These are phyloP conservation scores for Podarcis siculus DNA, from an alignment of 2,797 vertebrate genomes.

Conservation along the genomic window DNA sequence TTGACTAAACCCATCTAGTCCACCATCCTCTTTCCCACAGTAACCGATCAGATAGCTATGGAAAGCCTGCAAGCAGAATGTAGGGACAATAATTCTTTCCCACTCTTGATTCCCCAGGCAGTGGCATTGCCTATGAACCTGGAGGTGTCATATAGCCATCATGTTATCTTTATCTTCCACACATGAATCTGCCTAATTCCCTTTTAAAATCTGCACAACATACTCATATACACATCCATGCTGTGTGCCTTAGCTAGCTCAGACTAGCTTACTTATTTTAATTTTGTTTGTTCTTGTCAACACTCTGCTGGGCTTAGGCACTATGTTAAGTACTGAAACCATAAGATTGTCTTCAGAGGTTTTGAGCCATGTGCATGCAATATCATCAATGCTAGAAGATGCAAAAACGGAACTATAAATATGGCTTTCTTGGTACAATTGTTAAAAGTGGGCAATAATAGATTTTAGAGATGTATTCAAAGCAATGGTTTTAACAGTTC, in stretches of 20 bases:
- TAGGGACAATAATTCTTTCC: neutral
- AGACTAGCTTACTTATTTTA: neutral
- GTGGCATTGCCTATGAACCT: neutral
- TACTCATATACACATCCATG: neutral
- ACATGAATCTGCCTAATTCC: neutral
- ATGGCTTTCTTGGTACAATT: neutral
- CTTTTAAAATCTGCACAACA: neutral
- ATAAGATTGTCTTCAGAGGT: neutral
- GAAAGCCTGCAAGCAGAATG: neutral
- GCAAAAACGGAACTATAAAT: neutral
- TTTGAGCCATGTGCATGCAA: neutral
- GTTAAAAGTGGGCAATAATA: neutral
- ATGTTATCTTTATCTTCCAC: neutral
- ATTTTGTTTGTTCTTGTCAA: neutral
- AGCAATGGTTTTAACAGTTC: neutral
- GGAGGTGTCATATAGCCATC: neutral
- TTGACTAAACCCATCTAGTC: neutral
- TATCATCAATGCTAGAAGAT: neutral
- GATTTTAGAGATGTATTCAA: constrained; percentile 17
- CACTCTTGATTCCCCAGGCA: neutral
- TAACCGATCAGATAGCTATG: neutral
- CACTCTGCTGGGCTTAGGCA: neutral
- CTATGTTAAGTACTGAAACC: neutral
- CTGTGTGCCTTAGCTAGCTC: neutral
- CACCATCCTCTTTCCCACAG: neutral